Percentiles rank a stretch among this genome's conserved stretches.
Conservation (phyloP, 2,888 invertebrate species). For the Morpho deidamia region DNA sequence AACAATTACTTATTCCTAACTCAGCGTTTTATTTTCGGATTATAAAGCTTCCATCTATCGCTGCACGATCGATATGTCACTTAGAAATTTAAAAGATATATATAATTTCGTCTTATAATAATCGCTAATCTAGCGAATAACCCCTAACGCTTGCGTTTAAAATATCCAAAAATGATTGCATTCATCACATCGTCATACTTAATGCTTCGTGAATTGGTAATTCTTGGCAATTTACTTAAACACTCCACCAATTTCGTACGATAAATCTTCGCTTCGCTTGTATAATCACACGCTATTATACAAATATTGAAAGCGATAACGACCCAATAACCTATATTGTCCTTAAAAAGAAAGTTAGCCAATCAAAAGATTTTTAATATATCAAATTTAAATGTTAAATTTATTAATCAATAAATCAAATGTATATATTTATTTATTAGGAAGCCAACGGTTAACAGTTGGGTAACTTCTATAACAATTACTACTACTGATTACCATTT, state of each 20-base stretch:
- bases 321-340: slow-evolving; percentile 40
- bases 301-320: slow-evolving; percentile 24
- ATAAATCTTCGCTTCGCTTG: slow-evolving; percentile 41
- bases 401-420: too few relatives aligned
- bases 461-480: too few relatives aligned
- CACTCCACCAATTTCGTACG: slow-evolving; percentile 27
- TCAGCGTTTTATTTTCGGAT: too few relatives aligned
- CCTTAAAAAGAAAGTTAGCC: background rate
- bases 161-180: slow-evolving; percentile 3
- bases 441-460: too few relatives aligned
- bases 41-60: too few relatives aligned
- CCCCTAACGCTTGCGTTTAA: background rate
- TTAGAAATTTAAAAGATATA: too few relatives aligned
- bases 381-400: background rate
- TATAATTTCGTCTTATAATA: too few relatives aligned
- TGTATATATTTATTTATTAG: too few relatives aligned
- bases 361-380: background rate
- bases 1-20: too few relatives aligned
- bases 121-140: background rate
- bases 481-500: too few relatives aligned
- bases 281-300: slow-evolving; percentile 20
- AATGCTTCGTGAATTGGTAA: slow-evolving; percentile 14
- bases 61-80: too few relatives aligned
- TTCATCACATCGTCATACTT: slow-evolving; percentile 14
- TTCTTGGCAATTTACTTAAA: slow-evolving; percentile 11